phyloP scores from a whole-genome alignment of 2,888 invertebrate genomes.

The Rambutsinella grinnellia region DNA sequence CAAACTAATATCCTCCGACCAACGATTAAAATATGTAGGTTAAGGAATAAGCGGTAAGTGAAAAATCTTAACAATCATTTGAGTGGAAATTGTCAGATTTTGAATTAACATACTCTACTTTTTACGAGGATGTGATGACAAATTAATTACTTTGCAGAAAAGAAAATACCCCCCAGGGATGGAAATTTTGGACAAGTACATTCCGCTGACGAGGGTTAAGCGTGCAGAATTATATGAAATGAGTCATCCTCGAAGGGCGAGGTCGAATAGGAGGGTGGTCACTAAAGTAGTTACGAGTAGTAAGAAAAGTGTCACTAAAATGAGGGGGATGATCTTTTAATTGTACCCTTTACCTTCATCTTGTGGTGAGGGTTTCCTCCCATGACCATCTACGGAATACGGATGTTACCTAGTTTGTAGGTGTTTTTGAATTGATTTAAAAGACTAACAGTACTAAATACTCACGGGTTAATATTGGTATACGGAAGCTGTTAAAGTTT shows the following conservation, averaged over 20 bases:
- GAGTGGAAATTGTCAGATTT: not conserved
- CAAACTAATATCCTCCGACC: not conserved
- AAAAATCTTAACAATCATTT: not conserved
- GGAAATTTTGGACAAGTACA: conserved; percentile 68
- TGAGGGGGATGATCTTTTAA: conserved; percentile 53
- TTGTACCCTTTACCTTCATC: not conserved
- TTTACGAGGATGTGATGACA: not conserved
- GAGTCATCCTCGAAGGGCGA: conserved; percentile 34
- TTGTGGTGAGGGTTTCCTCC: too few relatives aligned
- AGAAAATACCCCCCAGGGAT: conserved; percentile 78
- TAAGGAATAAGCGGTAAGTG: not conserved
- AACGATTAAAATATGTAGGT: not conserved
- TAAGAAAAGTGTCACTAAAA: conserved; percentile 34
- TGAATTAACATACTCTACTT: not conserved
- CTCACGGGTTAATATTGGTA: conserved; percentile 13
- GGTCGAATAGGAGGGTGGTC: conserved; percentile 23
- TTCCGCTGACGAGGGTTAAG: conserved; percentile 60
- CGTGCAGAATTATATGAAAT: conserved; percentile 58
- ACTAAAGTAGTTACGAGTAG: conserved; percentile 42
- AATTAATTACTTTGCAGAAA: conserved; percentile 75
- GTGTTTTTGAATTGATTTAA: not conserved
- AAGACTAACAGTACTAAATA: conserved; percentile 23
- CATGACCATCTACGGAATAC: not conserved
- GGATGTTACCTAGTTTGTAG: not conserved
- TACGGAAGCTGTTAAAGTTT: too few relatives aligned